Conservation (phyloP, 2,888 invertebrate species). For the Amblyjoppa proteus region DNA sequence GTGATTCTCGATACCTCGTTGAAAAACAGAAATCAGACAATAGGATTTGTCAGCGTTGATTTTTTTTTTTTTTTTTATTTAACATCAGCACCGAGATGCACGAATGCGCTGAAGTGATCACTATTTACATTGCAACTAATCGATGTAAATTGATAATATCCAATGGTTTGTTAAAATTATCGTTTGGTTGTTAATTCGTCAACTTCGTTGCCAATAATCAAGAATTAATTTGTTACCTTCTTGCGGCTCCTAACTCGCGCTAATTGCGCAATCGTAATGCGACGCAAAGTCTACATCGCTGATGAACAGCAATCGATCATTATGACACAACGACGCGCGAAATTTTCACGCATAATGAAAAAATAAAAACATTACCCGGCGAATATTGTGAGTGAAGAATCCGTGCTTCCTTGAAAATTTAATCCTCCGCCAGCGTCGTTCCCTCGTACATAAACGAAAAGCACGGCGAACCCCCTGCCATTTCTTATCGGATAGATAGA, state of each 20-base stretch:
- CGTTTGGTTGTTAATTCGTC: too few relatives aligned
- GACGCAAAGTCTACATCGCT: neutral
- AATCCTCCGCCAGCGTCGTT: slow-evolving; percentile 16
- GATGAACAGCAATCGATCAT: neutral
- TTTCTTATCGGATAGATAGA: slow-evolving; percentile 53
- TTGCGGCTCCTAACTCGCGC: too few relatives aligned
- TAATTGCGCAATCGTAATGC: neutral
- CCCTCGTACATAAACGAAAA: slow-evolving; percentile 53
- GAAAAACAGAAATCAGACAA: too few relatives aligned
- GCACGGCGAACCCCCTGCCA: slow-evolving; percentile 8
- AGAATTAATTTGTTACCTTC: too few relatives aligned
- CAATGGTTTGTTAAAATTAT: too few relatives aligned
- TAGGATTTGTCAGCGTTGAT: too few relatives aligned
- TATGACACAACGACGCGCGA: neutral
- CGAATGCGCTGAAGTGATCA: too few relatives aligned
- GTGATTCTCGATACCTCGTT: neutral
- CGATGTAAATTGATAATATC: too few relatives aligned
- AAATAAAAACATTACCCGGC: neutral
- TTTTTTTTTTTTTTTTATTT: too few relatives aligned
- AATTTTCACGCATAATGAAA: neutral
- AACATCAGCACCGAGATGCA: too few relatives aligned
- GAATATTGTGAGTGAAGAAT: neutral
- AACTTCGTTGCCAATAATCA: too few relatives aligned
- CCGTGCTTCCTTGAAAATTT: slow-evolving; percentile 23
- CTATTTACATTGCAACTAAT: too few relatives aligned